phyloP scores from a whole-genome alignment of 2,113 vertebrate species.

The Rana temporaria region DNA sequence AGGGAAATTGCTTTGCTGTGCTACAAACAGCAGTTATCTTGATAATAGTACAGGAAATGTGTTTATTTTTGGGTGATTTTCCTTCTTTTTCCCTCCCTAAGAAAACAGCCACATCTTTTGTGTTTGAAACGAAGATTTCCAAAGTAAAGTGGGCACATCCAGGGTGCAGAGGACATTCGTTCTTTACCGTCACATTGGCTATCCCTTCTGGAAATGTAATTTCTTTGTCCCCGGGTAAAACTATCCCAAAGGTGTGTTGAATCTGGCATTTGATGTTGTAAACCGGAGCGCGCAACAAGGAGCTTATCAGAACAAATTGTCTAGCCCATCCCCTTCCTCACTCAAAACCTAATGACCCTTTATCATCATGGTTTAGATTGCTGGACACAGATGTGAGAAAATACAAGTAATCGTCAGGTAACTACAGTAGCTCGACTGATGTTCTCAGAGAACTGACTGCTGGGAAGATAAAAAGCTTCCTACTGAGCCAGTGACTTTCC shows the following conservation, averaged over 20 bases:
- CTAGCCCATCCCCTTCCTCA: slow-evolving; percentile 85
- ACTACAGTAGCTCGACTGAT: slow-evolving; percentile 87
- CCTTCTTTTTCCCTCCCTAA: neutral
- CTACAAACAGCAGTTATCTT: slow-evolving; percentile 82
- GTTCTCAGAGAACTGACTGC: slow-evolving; percentile 92
- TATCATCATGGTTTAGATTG: slow-evolving; percentile 89
- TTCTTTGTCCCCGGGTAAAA: slow-evolving; percentile 65
- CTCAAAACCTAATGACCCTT: slow-evolving; percentile 89
- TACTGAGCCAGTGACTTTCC: slow-evolving; percentile 91
- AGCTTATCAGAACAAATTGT: slow-evolving; percentile 87
- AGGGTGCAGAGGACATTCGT: slow-evolving; percentile 3
- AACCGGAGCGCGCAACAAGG: slow-evolving; percentile 80
- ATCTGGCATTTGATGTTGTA: slow-evolving; percentile 78
- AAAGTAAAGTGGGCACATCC: neutral
- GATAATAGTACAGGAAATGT: slow-evolving; percentile 79
- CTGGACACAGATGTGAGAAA: slow-evolving; percentile 89
- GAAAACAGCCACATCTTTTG: neutral
- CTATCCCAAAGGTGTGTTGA: slow-evolving; percentile 56
- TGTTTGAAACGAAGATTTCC: slow-evolving; percentile 6
- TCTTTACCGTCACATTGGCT: neutral
- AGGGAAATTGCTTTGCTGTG: slow-evolving; percentile 84
- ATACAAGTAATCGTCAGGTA: slow-evolving; percentile 90
- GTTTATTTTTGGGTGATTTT: slow-evolving; percentile 12
- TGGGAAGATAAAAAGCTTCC: slow-evolving; percentile 98
- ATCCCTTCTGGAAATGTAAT: slow-evolving; percentile 32